phyloP scores from a whole-genome alignment of 92 coral and sea anemone genomes.

The Chrysogorgia sp. region DNA sequence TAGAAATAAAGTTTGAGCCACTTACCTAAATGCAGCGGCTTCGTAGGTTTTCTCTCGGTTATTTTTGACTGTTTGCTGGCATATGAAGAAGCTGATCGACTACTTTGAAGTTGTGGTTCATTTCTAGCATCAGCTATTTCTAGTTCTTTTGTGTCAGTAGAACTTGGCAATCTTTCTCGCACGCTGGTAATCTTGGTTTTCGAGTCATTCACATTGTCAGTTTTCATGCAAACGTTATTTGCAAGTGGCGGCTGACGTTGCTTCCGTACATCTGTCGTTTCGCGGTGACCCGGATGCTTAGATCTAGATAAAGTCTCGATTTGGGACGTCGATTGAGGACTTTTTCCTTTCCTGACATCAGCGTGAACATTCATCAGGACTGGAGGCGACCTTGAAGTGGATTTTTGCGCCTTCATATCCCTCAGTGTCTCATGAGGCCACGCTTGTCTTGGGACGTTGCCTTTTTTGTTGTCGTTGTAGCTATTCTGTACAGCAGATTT shows the following conservation, averaged over 20 bases:
- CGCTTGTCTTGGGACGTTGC: constrained; percentile 16
- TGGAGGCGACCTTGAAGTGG: not conserved
- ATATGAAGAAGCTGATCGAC: constrained; percentile 60
- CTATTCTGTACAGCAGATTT: not conserved
- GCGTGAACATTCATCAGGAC: not conserved
- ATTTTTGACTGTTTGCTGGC: constrained; percentile 71
- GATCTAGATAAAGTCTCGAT: not conserved
- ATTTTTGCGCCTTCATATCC: constrained; percentile 15
- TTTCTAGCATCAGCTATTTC: constrained; percentile 11
- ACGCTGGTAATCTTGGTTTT: constrained; percentile 24
- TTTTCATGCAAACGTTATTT: not conserved
- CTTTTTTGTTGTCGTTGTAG: not conserved
- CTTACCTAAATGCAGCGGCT: constrained; percentile 88
- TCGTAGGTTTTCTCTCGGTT: constrained; percentile 81
- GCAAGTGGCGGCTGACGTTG: not conserved
- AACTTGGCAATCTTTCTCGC: constrained; percentile 18
- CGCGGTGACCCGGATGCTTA: not conserved
- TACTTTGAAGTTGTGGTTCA: constrained; percentile 46
- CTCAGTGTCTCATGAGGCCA: constrained; percentile 37
- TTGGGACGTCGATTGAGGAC: not conserved
- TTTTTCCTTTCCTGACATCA: not conserved
- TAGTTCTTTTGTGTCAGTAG: constrained; percentile 40
- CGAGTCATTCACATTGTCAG: constrained; percentile 3
- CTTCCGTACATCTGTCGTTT: not conserved
- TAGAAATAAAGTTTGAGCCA: not conserved